Conservation (phyloP, 2,113 vertebrate genomes). For the Pagrus major region DNA sequence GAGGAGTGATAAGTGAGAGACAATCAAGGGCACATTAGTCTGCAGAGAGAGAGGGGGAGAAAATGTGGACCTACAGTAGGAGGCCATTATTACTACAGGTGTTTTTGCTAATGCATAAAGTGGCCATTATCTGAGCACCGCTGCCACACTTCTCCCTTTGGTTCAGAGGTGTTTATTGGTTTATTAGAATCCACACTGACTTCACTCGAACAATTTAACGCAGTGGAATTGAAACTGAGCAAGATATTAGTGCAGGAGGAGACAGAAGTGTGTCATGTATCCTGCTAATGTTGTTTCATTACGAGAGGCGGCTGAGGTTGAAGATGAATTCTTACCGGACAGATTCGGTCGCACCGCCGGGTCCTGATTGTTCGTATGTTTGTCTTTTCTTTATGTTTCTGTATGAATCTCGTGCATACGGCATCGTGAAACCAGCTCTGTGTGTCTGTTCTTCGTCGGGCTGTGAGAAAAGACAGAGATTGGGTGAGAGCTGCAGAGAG, state of each 20-base stretch:
- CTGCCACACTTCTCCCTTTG: constrained; percentile 46
- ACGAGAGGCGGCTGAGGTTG: constrained; percentile 48
- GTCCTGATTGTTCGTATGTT: neutral
- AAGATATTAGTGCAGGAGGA: constrained; percentile 58
- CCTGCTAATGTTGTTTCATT: constrained; percentile 63
- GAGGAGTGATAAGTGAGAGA: constrained; percentile 64
- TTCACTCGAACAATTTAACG: constrained; percentile 64
- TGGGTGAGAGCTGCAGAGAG: constrained; percentile 67
- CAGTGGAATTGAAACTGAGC: constrained; percentile 59
- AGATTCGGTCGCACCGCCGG: constrained; percentile 11
- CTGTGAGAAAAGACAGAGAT: constrained; percentile 69
- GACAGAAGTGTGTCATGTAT: constrained; percentile 45
- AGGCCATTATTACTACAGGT: constrained; percentile 70
- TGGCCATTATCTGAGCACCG: constrained; percentile 63
- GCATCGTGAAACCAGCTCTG: constrained; percentile 13
- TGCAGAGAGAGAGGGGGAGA: constrained; percentile 17
- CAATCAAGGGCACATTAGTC: constrained; percentile 66
- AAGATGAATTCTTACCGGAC: constrained; percentile 48
- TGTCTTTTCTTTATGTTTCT: neutral
- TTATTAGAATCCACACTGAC: constrained; percentile 70
- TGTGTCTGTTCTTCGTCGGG: constrained; percentile 54
- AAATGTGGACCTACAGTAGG: constrained; percentile 28
- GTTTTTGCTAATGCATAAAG: constrained; percentile 74
- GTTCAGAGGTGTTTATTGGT: constrained; percentile 72
- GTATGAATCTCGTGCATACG: constrained; percentile 19